Evolutionary conservation across 2,113 vertebrate species (phyloP), one percentile per base, ranked within the genome.

Genomic region (Sorex fumeus): DNA sequence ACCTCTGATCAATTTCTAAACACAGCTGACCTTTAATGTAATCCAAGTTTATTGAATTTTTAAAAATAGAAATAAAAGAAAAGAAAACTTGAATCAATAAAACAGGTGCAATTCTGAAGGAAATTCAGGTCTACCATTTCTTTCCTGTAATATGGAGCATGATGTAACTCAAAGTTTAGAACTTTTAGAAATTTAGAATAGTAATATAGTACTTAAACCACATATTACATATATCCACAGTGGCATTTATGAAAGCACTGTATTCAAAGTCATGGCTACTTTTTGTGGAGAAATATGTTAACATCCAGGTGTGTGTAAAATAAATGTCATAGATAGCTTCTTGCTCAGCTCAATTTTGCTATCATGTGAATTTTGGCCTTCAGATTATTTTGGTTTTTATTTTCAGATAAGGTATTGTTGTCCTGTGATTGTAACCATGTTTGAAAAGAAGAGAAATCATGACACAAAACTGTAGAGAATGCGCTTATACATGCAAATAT

Each of bases 1-100:
- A 70, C 32, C 30, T n/a, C 25, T 87, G 50, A 66, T 95, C 95
- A 95, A 92, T 94, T 97, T 95, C 89, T 95, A 96, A 94, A 79
- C 93, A 97, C 74, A 95, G 45, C 66, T 89, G 93, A 93, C 90
- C 23, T 96, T 81, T 88, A 75, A 81, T 84, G 45, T 69, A 77
- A 71, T 92, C 64, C 28, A 95, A 80, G 82, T 87, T 21, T 82
- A 8, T 1, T 45, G 13, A 60, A 25, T 57, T 93, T 95, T 90
- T 57, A 78, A 69, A 77, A 79, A 34, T 64, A 90, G 34, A 81
- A 93, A 84, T 36, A 43, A 84, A 60, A 23, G 57, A 60, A 30
- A 81, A 80, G 67, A 74, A 82, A 78, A 85, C n/a, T 40, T 91
- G 57, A 93, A 40, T 75, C 69, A 67, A 47, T 34, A 80, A 30